Evolutionary conservation across 2,113 vertebrate species (phyloP).

Genomic region (Mola mola): DNA sequence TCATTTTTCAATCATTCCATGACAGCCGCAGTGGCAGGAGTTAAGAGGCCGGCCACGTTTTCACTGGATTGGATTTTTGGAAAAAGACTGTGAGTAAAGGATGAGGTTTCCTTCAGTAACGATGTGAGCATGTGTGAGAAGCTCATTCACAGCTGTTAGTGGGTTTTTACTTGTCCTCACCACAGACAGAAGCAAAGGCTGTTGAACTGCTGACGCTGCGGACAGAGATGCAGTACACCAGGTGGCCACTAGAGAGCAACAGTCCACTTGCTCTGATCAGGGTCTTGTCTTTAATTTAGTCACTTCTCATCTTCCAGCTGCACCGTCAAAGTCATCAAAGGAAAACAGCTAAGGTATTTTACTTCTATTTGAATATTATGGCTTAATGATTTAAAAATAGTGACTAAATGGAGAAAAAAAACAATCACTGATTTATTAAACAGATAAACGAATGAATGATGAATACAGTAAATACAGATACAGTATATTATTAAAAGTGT

Average conservation of each 20-base stretch:
- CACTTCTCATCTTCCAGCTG: conserved; percentile 13
- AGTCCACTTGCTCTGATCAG: conserved; percentile 32
- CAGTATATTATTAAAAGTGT: too few relatives aligned
- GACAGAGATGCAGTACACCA: conserved; percentile 25
- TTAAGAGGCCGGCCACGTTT: conserved; percentile 10
- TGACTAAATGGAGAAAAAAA: not conserved
- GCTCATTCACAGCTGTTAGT: conserved; percentile 42
- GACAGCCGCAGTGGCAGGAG: conserved; percentile 8
- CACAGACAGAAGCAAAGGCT: conserved; percentile 49
- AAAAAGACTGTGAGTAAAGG: conserved; percentile 21
- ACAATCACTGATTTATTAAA: not conserved
- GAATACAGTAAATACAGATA: too few relatives aligned
- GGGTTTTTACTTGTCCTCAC: conserved; percentile 34
- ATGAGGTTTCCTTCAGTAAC: conserved; percentile 20
- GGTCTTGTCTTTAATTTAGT: conserved; percentile 7
- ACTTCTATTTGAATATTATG: not conserved
- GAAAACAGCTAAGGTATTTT: conserved; percentile 3
- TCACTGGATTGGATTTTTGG: conserved; percentile 35
- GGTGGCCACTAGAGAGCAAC: conserved; percentile 72
- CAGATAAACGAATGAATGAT: not conserved
- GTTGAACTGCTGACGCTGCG: conserved; percentile 21
- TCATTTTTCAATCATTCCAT: conserved; percentile 15
- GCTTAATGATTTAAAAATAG: not conserved
- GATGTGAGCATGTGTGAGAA: conserved; percentile 8
- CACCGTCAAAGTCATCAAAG: conserved; percentile 7